These are phyloP conservation scores for Parazoanthus atlanticus DNA, from an alignment of 92 coral and sea anemone species.

Conservation along the genomic window DNA sequence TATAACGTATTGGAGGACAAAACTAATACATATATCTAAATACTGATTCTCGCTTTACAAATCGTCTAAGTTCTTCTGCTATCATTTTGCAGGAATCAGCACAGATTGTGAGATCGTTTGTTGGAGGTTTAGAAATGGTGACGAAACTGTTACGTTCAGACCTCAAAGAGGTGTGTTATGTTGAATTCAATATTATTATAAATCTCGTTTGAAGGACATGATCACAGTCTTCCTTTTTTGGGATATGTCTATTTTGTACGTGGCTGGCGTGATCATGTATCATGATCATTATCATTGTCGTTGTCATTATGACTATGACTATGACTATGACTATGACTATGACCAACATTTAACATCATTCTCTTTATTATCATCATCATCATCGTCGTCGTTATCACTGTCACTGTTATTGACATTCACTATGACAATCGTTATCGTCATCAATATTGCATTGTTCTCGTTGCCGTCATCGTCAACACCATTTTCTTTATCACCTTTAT, in stretches of 20 bases:
- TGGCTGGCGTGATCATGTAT: background rate
- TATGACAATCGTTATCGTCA: too few relatives aligned
- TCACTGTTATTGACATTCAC: background rate
- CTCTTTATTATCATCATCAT: background rate
- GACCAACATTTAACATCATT: too few relatives aligned
- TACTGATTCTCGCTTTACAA: background rate
- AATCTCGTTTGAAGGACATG: background rate
- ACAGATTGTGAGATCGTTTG: slow-evolving; percentile 88
- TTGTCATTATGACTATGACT: background rate
- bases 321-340: too few relatives aligned
- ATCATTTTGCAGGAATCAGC: slow-evolving; percentile 84
- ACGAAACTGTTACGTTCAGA: slow-evolving; percentile 73
- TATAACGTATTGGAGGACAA: too few relatives aligned
- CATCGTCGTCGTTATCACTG: background rate
- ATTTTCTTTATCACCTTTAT: background rate
- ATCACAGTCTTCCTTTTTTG: background rate
- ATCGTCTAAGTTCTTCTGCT: background rate
- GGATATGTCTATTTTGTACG: background rate
- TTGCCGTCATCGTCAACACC: background rate
- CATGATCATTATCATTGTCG: background rate
- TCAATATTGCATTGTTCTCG: background rate
- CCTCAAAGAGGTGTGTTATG: slow-evolving; percentile 53
- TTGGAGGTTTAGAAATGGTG: slow-evolving; percentile 93
- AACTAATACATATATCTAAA: too few relatives aligned
- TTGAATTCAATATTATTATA: background rate